Evolutionary conservation across 2,113 vertebrate genomes (phyloP).

Genomic region (Entosphenus tridentatus): DNA sequence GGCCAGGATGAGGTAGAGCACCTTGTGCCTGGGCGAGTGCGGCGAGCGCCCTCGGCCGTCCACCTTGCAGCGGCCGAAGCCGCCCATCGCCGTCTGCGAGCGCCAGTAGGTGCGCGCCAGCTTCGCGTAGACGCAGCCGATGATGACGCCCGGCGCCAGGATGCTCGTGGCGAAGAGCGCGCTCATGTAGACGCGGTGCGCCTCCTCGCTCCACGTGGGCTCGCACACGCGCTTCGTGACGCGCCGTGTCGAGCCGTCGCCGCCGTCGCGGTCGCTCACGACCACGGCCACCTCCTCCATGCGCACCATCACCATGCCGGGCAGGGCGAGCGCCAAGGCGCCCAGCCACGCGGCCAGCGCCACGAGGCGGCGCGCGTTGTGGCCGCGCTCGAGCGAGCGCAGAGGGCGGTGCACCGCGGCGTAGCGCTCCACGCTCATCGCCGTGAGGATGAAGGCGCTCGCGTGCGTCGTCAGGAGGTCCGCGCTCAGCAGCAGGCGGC

Average conservation of each 20-base stretch:
- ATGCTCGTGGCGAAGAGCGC: slow-evolving; percentile 18
- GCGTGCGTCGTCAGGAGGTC: slow-evolving; percentile 19
- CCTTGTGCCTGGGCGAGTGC: slow-evolving; percentile 15
- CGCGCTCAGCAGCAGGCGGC: slow-evolving; percentile 17
- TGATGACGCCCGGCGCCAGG: slow-evolving; percentile 16
- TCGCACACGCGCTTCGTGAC: slow-evolving; percentile 16
- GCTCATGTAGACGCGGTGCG: slow-evolving; percentile 17
- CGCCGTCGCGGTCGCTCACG: slow-evolving; percentile 10
- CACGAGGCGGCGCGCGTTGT: slow-evolving; percentile 13
- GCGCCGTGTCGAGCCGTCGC: slow-evolving; percentile 8
- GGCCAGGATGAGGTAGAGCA: slow-evolving; percentile 17
- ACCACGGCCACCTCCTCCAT: too few relatives aligned
- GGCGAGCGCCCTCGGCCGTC: slow-evolving; percentile 10
- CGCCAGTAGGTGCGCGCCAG: slow-evolving; percentile 17
- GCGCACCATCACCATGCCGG: slow-evolving; percentile 17
- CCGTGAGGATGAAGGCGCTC: slow-evolving; percentile 18
- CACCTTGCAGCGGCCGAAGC: slow-evolving; percentile 9
- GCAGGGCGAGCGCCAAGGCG: slow-evolving; percentile 15
- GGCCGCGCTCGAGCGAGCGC: slow-evolving; percentile 15
- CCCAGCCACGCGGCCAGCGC: slow-evolving; percentile 15
- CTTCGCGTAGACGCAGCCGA: slow-evolving; percentile 16
- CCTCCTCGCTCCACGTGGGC: slow-evolving; percentile 17
- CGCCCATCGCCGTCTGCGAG: slow-evolving; percentile 12
- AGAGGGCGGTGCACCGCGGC: slow-evolving; percentile 16
- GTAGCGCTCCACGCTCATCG: slow-evolving; percentile 19